A percentile compares a stretch with the other conserved stretches of the same genome.
These are phyloP conservation scores for Acanthosepion lycidas DNA, from an alignment of 2,888 invertebrate species.

Conservation along the genomic window DNA sequence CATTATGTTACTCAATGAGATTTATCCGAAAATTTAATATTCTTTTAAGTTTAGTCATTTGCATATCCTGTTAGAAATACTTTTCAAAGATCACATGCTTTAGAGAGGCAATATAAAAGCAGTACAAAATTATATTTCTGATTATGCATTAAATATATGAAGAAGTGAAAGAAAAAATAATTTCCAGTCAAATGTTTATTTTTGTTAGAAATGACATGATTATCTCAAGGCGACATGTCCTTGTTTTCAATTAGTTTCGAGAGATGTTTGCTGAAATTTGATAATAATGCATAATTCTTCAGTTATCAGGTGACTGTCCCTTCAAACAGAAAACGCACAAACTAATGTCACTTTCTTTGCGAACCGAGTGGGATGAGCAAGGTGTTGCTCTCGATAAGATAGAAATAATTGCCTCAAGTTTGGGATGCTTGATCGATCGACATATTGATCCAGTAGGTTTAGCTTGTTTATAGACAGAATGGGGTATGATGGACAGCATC, in stretches of 20 bases:
- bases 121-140: too few relatives aligned
- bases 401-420: not conserved
- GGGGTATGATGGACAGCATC: not conserved
- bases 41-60: too few relatives aligned
- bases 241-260: not conserved
- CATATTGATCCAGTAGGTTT: not conserved
- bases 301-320: not conserved
- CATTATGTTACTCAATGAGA: too few relatives aligned
- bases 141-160: too few relatives aligned
- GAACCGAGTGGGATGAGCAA: not conserved
- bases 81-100: too few relatives aligned
- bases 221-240: not conserved
- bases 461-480: not conserved
- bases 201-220: not conserved
- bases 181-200: not conserved
- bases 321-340: too few relatives aligned
- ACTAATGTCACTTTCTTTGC: not conserved
- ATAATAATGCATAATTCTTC: not conserved
- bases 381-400: not conserved
- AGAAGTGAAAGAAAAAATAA: too few relatives aligned
- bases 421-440: not conserved
- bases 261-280: not conserved
- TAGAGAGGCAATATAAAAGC: too few relatives aligned
- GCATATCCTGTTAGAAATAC: too few relatives aligned
- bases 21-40: too few relatives aligned